Conservation (phyloP, 1,140 invertebrate species). For the Leptinotarsa undecemlineata region DNA sequence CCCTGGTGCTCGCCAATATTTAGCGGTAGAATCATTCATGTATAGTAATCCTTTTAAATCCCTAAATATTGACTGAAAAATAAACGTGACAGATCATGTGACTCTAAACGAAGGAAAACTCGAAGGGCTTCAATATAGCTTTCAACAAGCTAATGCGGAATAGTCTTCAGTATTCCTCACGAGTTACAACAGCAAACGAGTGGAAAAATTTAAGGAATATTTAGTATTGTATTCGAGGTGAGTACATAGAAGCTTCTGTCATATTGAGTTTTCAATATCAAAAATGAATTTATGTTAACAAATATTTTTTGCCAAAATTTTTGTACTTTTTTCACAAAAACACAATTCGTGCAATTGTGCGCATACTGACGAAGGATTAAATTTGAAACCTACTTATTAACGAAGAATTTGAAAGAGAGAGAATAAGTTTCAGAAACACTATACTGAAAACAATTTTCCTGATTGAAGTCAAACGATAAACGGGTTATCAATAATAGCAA, state of each 20-base stretch:
- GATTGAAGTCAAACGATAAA: too few relatives aligned
- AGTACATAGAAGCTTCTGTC: background rate
- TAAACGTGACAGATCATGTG: slow-evolving; percentile 13
- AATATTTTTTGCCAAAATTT: too few relatives aligned
- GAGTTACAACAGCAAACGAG: background rate
- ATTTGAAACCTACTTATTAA: too few relatives aligned
- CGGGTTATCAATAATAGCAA: too few relatives aligned
- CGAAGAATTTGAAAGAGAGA: too few relatives aligned
- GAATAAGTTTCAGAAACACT: too few relatives aligned
- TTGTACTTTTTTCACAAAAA: too few relatives aligned
- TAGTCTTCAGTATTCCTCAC: background rate
- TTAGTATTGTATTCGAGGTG: background rate
- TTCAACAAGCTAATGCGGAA: background rate
- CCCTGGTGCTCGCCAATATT: background rate
- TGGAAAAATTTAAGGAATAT: background rate
- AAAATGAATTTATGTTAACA: too few relatives aligned
- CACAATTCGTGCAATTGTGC: too few relatives aligned
- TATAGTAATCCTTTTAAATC: background rate
- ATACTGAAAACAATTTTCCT: too few relatives aligned
- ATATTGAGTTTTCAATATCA: too few relatives aligned
- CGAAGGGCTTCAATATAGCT: background rate
- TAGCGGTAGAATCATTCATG: background rate
- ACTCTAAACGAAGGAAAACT: background rate
- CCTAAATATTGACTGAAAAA: slow-evolving; percentile 7
- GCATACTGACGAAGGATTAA: too few relatives aligned